phyloP scores from a whole-genome alignment of 1,140 invertebrate species.

The Drosophila bocqueti region DNA sequence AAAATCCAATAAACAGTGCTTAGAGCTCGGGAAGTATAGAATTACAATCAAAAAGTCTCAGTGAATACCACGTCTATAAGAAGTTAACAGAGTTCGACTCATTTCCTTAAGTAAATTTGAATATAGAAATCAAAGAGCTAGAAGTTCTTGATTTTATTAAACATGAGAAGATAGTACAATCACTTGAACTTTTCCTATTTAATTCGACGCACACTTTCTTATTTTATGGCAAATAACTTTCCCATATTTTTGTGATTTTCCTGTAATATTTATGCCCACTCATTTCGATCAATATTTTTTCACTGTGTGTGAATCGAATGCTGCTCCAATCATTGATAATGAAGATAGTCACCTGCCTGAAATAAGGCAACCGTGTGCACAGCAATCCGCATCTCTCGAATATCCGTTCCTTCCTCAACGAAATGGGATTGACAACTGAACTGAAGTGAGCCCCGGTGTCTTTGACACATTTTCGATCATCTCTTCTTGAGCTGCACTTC shows the following conservation, averaged over 20 bases:
- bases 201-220: not conserved
- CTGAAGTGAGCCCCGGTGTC: not conserved
- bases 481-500: constrained; percentile 10
- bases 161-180: not conserved
- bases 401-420: constrained; percentile 14
- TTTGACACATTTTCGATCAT: constrained; percentile 28
- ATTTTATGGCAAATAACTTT: not conserved
- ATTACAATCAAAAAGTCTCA: not conserved
- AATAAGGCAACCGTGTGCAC: constrained; percentile 46
- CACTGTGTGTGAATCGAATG: constrained; percentile 10
- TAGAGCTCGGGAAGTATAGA: not conserved
- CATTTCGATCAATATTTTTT: constrained; percentile 5
- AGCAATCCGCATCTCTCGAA: constrained; percentile 17
- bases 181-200: not conserved
- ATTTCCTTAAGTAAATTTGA: no score
- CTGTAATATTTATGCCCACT: no score
- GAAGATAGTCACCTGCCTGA: constrained; percentile 72
- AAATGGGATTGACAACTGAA: constrained; percentile 49
- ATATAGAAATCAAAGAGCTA: not conserved
- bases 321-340: constrained; percentile 32
- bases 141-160: no score
- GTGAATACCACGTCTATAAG: no score
- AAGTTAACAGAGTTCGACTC: no score
- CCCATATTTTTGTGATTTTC: not conserved
- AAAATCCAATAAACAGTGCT: accelerated